Evolutionary conservation across 2,888 invertebrate species (phyloP).

Genomic region (Drosophila nr. medialis): DNA sequence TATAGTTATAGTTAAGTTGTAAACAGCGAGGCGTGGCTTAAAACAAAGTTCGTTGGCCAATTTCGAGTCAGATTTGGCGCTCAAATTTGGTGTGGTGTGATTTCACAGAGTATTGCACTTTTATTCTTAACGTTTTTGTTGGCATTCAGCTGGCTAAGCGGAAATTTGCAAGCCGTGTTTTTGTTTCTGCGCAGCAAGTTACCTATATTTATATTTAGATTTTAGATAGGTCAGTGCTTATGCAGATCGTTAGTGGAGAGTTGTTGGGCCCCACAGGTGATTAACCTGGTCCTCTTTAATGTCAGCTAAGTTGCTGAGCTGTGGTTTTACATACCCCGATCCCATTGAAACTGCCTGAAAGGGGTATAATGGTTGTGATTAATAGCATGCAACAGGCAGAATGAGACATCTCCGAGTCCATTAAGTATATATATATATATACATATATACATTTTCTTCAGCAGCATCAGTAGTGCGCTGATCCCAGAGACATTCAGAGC

Average conservation of each 20-base stretch:
- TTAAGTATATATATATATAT: background rate
- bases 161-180: slow-evolving; percentile 55
- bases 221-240: slow-evolving; percentile 69
- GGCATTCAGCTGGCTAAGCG: slow-evolving; percentile 21
- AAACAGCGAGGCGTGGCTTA: slow-evolving; percentile 18
- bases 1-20: slow-evolving; percentile 16
- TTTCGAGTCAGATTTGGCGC: slow-evolving; percentile 61
- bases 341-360: background rate
- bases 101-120: slow-evolving; percentile 15
- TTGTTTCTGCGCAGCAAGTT: slow-evolving; percentile 48
- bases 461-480: background rate
- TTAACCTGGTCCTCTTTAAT: slow-evolving; percentile 29
- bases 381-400: background rate
- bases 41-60: slow-evolving; percentile 67
- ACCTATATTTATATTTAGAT: slow-evolving; percentile 53
- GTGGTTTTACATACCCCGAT: slow-evolving; percentile 1
- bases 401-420: background rate
- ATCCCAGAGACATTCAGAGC: background rate
- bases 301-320: slow-evolving; percentile 23
- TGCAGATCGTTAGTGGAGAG: slow-evolving; percentile 33
- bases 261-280: slow-evolving; percentile 31
- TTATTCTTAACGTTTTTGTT: slow-evolving; percentile 15
- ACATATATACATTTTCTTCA: background rate
- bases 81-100: slow-evolving; percentile 54
- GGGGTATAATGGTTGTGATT: background rate